Percentiles rank a stretch among this genome's conserved stretches.
Conservation (phyloP, 2,797 vertebrate genomes). For the Hypotaenidia okinawae region DNA sequence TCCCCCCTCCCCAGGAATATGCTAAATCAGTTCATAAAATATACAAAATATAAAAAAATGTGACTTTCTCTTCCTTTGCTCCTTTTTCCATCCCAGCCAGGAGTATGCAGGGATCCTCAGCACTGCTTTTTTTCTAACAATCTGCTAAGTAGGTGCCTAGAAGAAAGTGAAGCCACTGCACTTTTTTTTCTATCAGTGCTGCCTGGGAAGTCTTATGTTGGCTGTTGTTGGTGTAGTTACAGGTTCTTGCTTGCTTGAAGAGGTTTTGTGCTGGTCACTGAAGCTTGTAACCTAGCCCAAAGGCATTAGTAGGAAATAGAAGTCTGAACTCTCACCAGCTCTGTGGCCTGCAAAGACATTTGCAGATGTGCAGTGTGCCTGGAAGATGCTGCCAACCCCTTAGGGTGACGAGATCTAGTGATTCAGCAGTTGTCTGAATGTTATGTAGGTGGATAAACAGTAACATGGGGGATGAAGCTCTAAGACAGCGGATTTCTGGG, state of each 20-base stretch:
- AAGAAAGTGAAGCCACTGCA: background rate
- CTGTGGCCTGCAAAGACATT: background rate
- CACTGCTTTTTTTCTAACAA: background rate
- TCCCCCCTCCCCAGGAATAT: background rate
- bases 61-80: background rate
- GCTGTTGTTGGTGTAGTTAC: background rate
- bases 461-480: background rate
- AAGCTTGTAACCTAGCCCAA: background rate
- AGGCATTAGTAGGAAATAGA: background rate
- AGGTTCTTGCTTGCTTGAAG: background rate
- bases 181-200: background rate
- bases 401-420: background rate
- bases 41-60: background rate
- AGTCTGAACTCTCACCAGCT: background rate
- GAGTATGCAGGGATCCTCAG: background rate
- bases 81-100: background rate
- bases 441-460: background rate
- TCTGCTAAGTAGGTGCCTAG: background rate
- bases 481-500: background rate
- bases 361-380: background rate
- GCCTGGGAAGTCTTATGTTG: background rate
- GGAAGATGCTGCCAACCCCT: background rate
- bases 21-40: background rate
- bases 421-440: conserved; percentile 11
- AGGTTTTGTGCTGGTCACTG: background rate